A percentile compares a stretch with the other conserved stretches of the same genome.
Evolutionary conservation across 2,888 invertebrate species (phyloP).

Genomic region (Helobdella robusta): DNA sequence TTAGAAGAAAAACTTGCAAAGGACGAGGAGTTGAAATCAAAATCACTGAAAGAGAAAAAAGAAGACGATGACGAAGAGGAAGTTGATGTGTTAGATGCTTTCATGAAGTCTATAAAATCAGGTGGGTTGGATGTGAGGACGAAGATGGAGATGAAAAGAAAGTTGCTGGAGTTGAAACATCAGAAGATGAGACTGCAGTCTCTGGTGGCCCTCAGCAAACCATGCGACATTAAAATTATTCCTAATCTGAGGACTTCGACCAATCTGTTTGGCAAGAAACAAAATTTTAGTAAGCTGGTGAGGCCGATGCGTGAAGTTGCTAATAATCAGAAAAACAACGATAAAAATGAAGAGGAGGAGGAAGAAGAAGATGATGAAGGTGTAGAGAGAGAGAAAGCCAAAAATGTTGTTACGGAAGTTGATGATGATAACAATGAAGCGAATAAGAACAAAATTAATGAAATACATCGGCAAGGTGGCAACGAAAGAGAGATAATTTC

Average conservation of each 20-base stretch:
- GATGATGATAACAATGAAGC: neutral
- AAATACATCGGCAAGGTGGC: neutral
- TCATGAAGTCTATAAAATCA: slow-evolving; percentile 58
- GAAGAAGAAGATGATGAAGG: neutral
- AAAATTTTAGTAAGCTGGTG: slow-evolving; percentile 12
- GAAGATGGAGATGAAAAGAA: slow-evolving; percentile 49
- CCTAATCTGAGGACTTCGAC: slow-evolving; percentile 43
- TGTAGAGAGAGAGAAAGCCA: neutral
- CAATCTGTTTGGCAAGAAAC: slow-evolving; percentile 33
- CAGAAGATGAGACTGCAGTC: slow-evolving; percentile 63
- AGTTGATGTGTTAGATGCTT: slow-evolving; percentile 71
- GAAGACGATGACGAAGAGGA: slow-evolving; percentile 37
- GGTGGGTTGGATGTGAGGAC: slow-evolving; percentile 50
- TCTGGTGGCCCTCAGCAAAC: slow-evolving; percentile 61
- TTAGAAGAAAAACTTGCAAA: slow-evolving; percentile 55
- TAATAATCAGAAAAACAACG: neutral
- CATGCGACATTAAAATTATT: slow-evolving; percentile 33
- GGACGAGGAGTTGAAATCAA: slow-evolving; percentile 34
- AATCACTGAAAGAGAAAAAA: neutral
- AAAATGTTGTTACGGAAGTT: neutral
- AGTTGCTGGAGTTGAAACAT: slow-evolving; percentile 60
- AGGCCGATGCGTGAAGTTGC: neutral
- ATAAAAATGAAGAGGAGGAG: slow-evolving; percentile 5
- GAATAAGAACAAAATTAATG: neutral
- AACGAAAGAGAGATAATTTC: neutral